Evolutionary conservation across 2,113 vertebrate species (phyloP), one percentile per base, ranked within the genome.

Genomic region (Pituophis catenifer): DNA sequence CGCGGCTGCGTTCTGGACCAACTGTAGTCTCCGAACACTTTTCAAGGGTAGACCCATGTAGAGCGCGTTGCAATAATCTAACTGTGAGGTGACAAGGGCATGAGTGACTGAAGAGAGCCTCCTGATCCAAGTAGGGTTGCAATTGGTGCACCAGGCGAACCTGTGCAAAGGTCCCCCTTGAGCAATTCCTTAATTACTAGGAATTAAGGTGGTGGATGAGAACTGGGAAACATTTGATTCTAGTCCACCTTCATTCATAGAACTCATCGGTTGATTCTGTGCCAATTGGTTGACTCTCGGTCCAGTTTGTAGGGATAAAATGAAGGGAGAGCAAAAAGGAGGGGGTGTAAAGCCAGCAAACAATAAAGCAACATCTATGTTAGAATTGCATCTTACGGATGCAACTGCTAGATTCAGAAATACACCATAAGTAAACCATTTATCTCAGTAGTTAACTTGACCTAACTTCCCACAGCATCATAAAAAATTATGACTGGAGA

Each of bases 401-500:
- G 29, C 29, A 15, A n/a, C 29, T 15, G 29, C 24, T 70, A n/a
- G 29, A 19, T 29, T 75, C 48, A 90, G 44, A 75, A 19, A n/a
- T 33, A 26, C 2, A 52, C 50, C 50, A 8, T 57, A 57, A 62
- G 52, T 10, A 90, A 65, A 6, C 19, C 2, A 90, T 75, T 19
- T 13, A 54, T 48, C 52, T 92, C 44, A 3, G 50, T n/a, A 57
- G 23, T 29, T 81, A 89, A 62, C 52, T 94, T 94, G 91, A 97
- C 96, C 95, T 93, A 8, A 94, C 89, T 95, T 90, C 90, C 93
- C 92, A 94, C 95, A 94, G 94, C 44, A 96, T 95, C 94, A 94
- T 96, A 95, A 96, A 81, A 96, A 96, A 94, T 95, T 97, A 62
- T 96, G 96, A 97, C 96, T 95, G 96, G 95, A 48, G 93, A 96